Conservation (phyloP, 2,113 vertebrate genomes). For the Reinhardtius hippoglossoides region DNA sequence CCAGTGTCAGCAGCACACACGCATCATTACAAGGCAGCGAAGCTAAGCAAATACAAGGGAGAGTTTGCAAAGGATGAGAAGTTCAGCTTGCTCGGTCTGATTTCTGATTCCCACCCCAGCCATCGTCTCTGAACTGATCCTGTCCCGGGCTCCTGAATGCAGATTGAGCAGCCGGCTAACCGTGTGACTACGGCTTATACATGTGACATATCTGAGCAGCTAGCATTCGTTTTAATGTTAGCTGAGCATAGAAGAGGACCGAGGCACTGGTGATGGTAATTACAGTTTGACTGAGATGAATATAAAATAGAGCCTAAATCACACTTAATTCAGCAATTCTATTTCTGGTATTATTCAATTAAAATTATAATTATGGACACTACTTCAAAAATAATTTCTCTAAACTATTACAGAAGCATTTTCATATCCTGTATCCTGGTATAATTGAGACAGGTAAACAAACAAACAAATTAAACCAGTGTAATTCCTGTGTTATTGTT, state of each 20-base stretch:
- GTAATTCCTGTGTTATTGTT: not conserved
- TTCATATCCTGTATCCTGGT: not conserved
- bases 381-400: not conserved
- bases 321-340: not conserved
- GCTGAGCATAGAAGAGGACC: not conserved
- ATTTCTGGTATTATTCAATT: not conserved
- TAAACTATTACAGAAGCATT: not conserved
- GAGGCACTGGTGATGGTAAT: not conserved
- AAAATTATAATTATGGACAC: not conserved
- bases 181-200: conserved; percentile 34
- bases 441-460: not conserved
- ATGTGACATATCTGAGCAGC: conserved; percentile 9
- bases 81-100: conserved; percentile 20
- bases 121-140: conserved; percentile 14
- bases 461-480: not conserved
- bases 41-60: conserved; percentile 43
- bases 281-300: not conserved
- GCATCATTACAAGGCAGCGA: conserved; percentile 48
- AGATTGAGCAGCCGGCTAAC: conserved; percentile 10
- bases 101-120: conserved; percentile 8
- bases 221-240: conserved; percentile 11
- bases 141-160: conserved; percentile 17
- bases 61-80: conserved; percentile 32
- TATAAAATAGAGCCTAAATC: not conserved
- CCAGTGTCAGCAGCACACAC: conserved; percentile 39